Evolutionary conservation across 2,113 vertebrate genomes (phyloP), one percentile per base, ranked within the genome.

Genomic region (Colistium nudipinnis): DNA sequence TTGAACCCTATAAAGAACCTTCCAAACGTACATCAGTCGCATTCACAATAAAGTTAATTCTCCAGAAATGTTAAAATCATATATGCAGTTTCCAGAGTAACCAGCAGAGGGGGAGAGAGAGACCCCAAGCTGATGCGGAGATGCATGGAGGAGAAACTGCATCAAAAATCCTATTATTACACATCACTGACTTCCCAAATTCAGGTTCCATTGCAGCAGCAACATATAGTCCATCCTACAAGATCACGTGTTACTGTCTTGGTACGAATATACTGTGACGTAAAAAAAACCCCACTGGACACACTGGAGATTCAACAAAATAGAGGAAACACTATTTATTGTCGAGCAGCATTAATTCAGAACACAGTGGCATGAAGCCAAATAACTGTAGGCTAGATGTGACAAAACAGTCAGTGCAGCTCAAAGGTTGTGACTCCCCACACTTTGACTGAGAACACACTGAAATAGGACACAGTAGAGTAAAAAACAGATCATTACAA

Each of bases 401-500:
- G 66, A 73, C 59, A 60, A 65, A 77, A 78, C 66, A 86, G 78
- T 82, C 62, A 81, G 75, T 79, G 74, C 76, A 83, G 84, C 68
- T 12, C 2, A 45, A 45, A 74, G 27, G 19, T 72, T 62, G 74
- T 41, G 22, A 62, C 41, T 51, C 41, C 38, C 80, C 76, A 86
- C 78, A 83, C 64, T 78, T 74, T 10, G 71, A 79, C 71, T 60
- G 56, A 74, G 79, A 85, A 70, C 75, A 74, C 82, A 39, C 5
- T 49, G 55, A 80, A 78, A 78, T 63, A 82, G 57, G 62, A 90
- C 80, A 86, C 68, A 4, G 14, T 55, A 62, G 51, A 78, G 62
- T 87, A 87, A 77, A 86, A 90, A 85, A 83, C 52, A 65, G 43
- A 86, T 38, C 65, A 80, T 81, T 81, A 75, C 81, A 81, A 63